Evolutionary conservation across 2,797 vertebrate species (phyloP), one percentile per base, ranked within the genome.

Genomic region (Trachops cirrhosus): DNA sequence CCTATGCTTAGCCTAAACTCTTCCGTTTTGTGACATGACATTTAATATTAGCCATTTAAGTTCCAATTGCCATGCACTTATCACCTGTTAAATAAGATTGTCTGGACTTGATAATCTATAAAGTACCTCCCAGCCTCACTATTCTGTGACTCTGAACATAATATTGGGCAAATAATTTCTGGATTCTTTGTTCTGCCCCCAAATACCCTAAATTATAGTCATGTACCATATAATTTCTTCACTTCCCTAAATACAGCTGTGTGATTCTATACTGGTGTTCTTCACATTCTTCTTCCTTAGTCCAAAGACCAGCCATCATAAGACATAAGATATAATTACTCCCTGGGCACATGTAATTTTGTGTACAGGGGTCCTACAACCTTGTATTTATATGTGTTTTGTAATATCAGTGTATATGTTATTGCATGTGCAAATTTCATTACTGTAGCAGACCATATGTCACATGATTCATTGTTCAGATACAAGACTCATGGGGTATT

Each of bases 331-430:
- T 54, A 64, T 50, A 71, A 85, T 89, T 87, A 88, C 75, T 88
- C 44, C 48, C 26, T 90, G 26, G 10, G 18, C 16, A n/a, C 39
- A 18, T 89, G 44, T 78, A 94, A 84, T 96, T 93, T 87, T 94
- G 82, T 59, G 15, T 79, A 41, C 32, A 37, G 32, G 24, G 71
- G 6, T 91, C 79, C 34, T 80, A 48, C 26, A 68, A 68, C 54
- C 19, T 75, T 90, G 29, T 62, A 62, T 85, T 92, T 89, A 77
- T 82, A 39, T 5, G 19, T 46, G 19, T 46, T 77, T 90, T 67
- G 6, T 67, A 85, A 89, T 67, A 73, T n/a, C 32, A 73, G 34
- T 62, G n/a, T 70, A 32, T 67, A 71, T 41, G 62, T 77, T 68
- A 67, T 22, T 70, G 2, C 68, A 68, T 62, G 16, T 62, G 11